Percentiles rank a stretch among this genome's conserved stretches.
Evolutionary conservation across 2,113 vertebrate species (phyloP).

Genomic region (Ptilorrhoa leucosticta): DNA sequence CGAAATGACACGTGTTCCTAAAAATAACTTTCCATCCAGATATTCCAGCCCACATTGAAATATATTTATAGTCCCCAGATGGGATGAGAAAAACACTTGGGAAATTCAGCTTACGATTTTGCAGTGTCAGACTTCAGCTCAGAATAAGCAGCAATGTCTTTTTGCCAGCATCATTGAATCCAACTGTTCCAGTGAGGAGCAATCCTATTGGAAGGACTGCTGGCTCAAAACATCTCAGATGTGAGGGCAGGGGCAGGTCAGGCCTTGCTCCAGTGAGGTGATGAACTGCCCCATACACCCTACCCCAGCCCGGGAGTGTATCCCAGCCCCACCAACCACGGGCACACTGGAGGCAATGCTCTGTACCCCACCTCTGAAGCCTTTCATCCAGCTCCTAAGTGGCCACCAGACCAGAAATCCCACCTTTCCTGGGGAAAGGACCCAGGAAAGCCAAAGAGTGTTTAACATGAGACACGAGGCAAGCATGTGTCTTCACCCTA

Average conservation of each 20-base stretch:
- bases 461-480: neutral
- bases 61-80: neutral
- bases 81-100: neutral
- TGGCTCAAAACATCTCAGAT: neutral
- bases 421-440: neutral
- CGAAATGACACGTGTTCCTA: neutral
- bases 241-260: neutral
- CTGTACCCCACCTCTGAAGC: neutral
- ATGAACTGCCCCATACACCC: neutral
- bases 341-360: neutral
- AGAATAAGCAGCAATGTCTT: neutral
- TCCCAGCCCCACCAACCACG: rapidly evolving
- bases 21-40: neutral
- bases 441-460: neutral
- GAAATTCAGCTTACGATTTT: neutral
- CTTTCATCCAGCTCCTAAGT: neutral
- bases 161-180: neutral
- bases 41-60: neutral
- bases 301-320: neutral
- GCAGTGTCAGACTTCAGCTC: neutral
- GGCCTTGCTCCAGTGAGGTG: neutral
- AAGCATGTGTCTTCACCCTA: neutral
- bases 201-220: neutral
- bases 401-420: neutral
- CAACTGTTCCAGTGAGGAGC: neutral